These are phyloP conservation scores for Paratilapia polleni DNA, from an alignment of 2,113 vertebrate genomes.

Conservation along the genomic window DNA sequence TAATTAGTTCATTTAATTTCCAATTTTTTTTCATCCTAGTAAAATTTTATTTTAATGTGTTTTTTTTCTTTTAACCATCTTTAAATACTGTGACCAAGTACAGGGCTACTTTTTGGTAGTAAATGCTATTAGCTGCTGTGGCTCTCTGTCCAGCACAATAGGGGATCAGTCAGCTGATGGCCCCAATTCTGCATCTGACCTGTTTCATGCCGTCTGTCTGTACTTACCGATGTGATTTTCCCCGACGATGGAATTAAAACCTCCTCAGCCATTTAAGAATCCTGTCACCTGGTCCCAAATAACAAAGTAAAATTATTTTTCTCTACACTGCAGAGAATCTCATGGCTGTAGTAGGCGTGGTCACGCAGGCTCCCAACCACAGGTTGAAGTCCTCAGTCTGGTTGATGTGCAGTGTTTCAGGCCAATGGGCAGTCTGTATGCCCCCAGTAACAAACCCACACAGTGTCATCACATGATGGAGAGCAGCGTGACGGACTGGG, in stretches of 20 bases:
- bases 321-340: conserved; percentile 32
- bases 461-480: conserved; percentile 80
- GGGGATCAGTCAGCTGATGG: not conserved
- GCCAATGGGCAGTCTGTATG: conserved; percentile 7
- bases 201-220: not conserved
- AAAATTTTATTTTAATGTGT: not conserved
- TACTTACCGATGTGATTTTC: conserved; percentile 79
- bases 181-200: not conserved
- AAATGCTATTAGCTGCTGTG: conserved; percentile 18
- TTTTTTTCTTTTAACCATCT: too few relatives aligned
- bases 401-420: conserved; percentile 17
- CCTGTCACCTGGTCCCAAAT: not conserved
- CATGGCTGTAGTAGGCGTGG: conserved; percentile 58
- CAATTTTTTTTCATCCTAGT: not conserved
- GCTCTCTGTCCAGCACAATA: not conserved
- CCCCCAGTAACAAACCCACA: conserved; percentile 59
- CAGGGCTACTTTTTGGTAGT: not conserved
- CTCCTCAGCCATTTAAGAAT: conserved; percentile 80
- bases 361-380: not conserved
- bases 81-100: not conserved
- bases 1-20: not conserved
- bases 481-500: conserved; percentile 77
- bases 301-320: not conserved
- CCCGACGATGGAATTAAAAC: conserved; percentile 71
- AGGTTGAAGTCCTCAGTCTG: not conserved